A percentile compares a stretch with the other conserved stretches of the same genome.
phyloP scores from a whole-genome alignment of 1,140 invertebrate genomes.

The Arion vulgaris region DNA sequence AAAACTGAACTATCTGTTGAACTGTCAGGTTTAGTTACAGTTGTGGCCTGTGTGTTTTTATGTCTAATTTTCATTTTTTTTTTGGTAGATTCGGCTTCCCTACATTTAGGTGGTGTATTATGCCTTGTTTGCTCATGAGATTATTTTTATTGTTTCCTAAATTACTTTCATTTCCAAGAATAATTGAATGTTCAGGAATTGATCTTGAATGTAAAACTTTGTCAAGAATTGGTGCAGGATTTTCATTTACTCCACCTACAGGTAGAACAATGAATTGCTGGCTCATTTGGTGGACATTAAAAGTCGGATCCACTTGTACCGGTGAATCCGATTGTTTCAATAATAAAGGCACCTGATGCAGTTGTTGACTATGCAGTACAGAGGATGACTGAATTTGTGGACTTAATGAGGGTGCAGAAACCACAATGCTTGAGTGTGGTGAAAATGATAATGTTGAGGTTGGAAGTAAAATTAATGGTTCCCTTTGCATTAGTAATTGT shows the following conservation, averaged over 20 bases:
- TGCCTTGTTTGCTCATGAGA: background rate
- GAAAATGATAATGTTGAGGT: background rate
- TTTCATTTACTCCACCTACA: background rate
- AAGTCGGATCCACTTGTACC: background rate
- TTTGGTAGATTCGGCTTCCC: background rate
- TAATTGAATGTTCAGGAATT: background rate
- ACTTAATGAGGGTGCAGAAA: background rate
- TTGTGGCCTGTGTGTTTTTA: background rate
- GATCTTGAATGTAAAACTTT: background rate
- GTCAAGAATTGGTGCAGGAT: background rate
- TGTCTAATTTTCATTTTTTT: background rate
- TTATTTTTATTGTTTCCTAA: background rate
- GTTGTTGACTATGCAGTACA: background rate
- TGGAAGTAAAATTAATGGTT: slow-evolving; percentile 2
- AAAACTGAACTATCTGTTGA: background rate
- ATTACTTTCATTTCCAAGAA: background rate
- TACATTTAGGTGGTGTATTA: background rate
- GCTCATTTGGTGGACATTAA: background rate
- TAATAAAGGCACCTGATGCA: slow-evolving; percentile 1
- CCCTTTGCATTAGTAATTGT: background rate
- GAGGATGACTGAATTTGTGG: background rate
- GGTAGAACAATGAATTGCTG: background rate
- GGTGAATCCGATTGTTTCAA: background rate
- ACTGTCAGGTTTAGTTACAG: background rate
- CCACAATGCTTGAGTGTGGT: background rate